A percentile compares a stretch with the other conserved stretches of the same genome.
Conservation (phyloP, 2,888 invertebrate genomes). For the Drosophila mettleri region DNA sequence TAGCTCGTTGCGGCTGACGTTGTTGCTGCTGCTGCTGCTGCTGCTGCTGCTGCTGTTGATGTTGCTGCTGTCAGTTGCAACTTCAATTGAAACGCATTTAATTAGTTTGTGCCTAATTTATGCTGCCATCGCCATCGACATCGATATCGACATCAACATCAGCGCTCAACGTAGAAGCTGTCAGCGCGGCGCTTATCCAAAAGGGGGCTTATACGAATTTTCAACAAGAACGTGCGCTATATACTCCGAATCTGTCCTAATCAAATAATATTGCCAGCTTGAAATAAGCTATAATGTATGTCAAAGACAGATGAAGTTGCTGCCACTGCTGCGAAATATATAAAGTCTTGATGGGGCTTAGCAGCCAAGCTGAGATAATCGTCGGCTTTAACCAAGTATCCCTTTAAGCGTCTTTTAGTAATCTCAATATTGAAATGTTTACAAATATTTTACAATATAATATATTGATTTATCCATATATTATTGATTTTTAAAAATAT, state of each 20-base stretch:
- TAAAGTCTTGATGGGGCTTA: too few relatives aligned
- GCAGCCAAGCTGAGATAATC: too few relatives aligned
- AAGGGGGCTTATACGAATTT: background rate
- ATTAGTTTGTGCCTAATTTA: slow-evolving; percentile 75
- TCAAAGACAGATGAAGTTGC: background rate
- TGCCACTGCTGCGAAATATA: too few relatives aligned
- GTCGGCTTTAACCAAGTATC: too few relatives aligned
- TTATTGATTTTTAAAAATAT: too few relatives aligned
- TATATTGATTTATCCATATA: too few relatives aligned
- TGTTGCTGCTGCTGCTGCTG: background rate
- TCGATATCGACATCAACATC: slow-evolving; percentile 27
- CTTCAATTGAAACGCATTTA: slow-evolving; percentile 74
- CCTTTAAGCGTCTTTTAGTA: too few relatives aligned
- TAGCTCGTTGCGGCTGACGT: slow-evolving; percentile 26
- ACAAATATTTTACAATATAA: too few relatives aligned
- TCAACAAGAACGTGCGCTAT: background rate
- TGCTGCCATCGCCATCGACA: slow-evolving; percentile 60
- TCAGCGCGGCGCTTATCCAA: slow-evolving; percentile 31
- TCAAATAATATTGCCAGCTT: background rate
- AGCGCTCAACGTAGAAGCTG: slow-evolving; percentile 38
- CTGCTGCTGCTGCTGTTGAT: background rate
- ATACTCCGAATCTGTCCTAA: background rate
- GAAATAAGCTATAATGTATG: background rate
- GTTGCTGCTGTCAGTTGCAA: slow-evolving; percentile 54
- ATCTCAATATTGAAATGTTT: too few relatives aligned